Percentiles rank a stretch among this genome's conserved stretches.
Evolutionary conservation across 2,888 invertebrate species (phyloP).

Genomic region (Mesorhabditis sp.): DNA sequence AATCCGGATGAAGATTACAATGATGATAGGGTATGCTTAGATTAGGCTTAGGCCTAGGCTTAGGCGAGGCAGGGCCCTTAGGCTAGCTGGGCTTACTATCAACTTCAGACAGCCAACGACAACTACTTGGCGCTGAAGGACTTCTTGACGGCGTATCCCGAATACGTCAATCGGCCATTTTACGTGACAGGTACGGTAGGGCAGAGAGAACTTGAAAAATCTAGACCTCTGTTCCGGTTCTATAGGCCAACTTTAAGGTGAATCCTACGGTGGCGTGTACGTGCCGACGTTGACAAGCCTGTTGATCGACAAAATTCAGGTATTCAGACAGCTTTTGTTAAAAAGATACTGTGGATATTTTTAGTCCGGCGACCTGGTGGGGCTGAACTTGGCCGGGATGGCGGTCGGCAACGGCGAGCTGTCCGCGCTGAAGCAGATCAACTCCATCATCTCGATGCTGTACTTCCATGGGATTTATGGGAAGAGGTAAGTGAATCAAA

Average conservation of each 20-base stretch:
- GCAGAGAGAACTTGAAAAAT: no score
- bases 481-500: slow-evolving; percentile 24
- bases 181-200: slow-evolving; percentile 42
- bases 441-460: slow-evolving; percentile 34
- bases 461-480: slow-evolving; percentile 42
- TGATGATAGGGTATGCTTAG: slow-evolving; percentile 29
- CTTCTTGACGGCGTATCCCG: slow-evolving; percentile 62
- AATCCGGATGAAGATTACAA: slow-evolving; percentile 34
- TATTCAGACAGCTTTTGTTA: slow-evolving; percentile 5
- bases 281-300: slow-evolving; percentile 37
- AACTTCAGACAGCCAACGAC: slow-evolving; percentile 58
- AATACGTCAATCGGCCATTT: slow-evolving; percentile 60
- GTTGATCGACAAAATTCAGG: slow-evolving; percentile 39
- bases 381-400: slow-evolving; percentile 46
- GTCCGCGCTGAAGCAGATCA: slow-evolving; percentile 36
- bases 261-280: slow-evolving; percentile 60
- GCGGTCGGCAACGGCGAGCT: slow-evolving; percentile 48
- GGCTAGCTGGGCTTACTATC: not conserved
- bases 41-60: not conserved
- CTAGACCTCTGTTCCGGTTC: not conserved
- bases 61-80: not conserved
- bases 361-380: slow-evolving; percentile 31
- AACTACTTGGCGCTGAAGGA: slow-evolving; percentile 61
- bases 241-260: slow-evolving; percentile 48
- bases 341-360: slow-evolving; percentile 7